phyloP scores from a whole-genome alignment of 2,888 invertebrate species.

The Pomacea canaliculata region DNA sequence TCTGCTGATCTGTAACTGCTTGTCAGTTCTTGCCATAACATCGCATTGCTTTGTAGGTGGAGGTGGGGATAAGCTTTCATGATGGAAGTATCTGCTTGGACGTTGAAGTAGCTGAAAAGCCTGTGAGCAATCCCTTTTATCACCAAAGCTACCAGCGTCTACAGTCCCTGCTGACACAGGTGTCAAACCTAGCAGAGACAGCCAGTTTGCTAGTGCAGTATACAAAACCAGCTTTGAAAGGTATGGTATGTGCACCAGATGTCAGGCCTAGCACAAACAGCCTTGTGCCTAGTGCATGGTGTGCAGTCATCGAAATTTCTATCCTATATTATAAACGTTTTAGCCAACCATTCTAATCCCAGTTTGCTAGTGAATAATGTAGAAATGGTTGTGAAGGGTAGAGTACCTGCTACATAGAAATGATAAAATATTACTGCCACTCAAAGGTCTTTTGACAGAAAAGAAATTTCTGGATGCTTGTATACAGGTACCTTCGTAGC shows the following conservation, averaged over 20 bases:
- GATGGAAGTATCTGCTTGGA: constrained; percentile 26
- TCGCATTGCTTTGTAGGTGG: constrained; percentile 39
- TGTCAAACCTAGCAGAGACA: constrained; percentile 35
- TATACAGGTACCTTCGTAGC: too few species aligned
- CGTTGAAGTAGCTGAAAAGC: not conserved
- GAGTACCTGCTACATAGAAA: not conserved
- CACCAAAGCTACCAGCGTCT: constrained; percentile 10
- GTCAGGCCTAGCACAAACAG: too few species aligned
- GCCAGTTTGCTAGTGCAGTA: constrained; percentile 45
- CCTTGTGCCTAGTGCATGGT: too few species aligned
- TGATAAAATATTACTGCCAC: not conserved
- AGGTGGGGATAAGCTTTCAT: constrained; percentile 46
- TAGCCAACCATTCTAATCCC: constrained; percentile 1
- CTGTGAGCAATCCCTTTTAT: not conserved
- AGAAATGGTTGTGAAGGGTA: constrained; percentile 50
- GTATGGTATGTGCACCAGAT: constrained; percentile 32
- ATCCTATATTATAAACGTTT: too few species aligned
- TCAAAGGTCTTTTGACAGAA: too few species aligned
- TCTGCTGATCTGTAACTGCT: too few species aligned
- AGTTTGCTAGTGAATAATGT: constrained; percentile 45
- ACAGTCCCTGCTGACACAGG: constrained; percentile 10
- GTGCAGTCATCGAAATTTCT: too few species aligned
- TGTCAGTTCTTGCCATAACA: too few species aligned
- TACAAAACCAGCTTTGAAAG: constrained; percentile 46
- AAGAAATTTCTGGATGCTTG: too few species aligned